Conservation (phyloP, 1,140 invertebrate species). For the Macrobrachium rosenbergii region DNA sequence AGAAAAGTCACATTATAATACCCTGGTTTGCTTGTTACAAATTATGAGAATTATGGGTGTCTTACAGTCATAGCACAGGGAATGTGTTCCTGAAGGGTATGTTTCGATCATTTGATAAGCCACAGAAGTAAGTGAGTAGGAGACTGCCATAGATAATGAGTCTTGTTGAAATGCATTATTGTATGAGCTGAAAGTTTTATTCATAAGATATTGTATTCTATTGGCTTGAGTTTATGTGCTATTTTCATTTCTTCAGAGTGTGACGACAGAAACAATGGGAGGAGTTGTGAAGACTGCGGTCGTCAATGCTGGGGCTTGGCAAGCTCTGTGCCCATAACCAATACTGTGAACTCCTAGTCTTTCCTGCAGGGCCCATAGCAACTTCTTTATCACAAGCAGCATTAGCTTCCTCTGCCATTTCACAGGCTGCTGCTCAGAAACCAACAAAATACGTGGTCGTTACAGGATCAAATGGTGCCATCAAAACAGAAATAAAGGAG, state of each 20-base stretch:
- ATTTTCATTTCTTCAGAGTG: conserved; percentile 23
- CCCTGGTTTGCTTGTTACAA: too few relatives aligned
- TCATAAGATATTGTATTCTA: too few relatives aligned
- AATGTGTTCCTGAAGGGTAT: too few relatives aligned
- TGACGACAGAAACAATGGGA: conserved; percentile 45
- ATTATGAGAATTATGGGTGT: too few relatives aligned
- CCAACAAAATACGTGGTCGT: conserved; percentile 52
- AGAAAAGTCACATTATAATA: too few relatives aligned
- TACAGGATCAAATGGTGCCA: conserved; percentile 44
- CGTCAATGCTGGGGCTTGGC: conserved; percentile 33
- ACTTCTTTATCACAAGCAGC: conserved; percentile 38
- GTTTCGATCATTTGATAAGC: too few relatives aligned
- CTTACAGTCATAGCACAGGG: too few relatives aligned
- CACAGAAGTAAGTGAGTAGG: too few relatives aligned
- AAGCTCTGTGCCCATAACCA: conserved; percentile 33
- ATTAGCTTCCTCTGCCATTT: conserved; percentile 24
- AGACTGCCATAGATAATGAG: too few relatives aligned
- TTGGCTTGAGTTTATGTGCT: neutral
- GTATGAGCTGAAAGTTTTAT: too few relatives aligned
- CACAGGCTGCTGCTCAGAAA: conserved; percentile 29
- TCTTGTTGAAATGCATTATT: too few relatives aligned
- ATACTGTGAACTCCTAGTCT: conserved; percentile 43
- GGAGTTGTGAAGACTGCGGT: conserved; percentile 55
- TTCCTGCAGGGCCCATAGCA: conserved; percentile 6
- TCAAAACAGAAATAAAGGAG: conserved; percentile 56